A percentile compares a stretch with the other conserved stretches of the same genome.
phyloP scores from a whole-genome alignment of 2,888 invertebrate genomes.

The Meganola albula region DNA sequence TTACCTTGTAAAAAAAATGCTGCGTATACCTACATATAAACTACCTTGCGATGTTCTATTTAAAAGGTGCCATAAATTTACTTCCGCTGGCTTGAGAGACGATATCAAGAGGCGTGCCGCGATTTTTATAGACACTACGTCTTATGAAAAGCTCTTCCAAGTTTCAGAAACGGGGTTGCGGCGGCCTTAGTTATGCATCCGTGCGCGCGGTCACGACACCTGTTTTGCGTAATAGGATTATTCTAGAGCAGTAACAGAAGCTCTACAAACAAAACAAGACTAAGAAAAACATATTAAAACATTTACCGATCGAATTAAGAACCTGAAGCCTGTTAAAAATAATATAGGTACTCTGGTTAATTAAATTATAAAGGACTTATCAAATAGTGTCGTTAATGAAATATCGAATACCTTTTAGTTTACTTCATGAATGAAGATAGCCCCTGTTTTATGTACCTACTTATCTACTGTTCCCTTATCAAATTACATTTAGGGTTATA shows the following conservation, averaged over 20 bases:
- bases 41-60: slow-evolving; percentile 21
- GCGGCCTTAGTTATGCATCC: slow-evolving; percentile 17
- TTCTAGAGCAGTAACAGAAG: slow-evolving; percentile 10
- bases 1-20: too few relatives aligned
- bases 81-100: slow-evolving; percentile 9
- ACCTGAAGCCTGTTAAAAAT: too few relatives aligned
- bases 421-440: too few relatives aligned
- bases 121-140: slow-evolving; percentile 18
- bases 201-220: slow-evolving; percentile 14
- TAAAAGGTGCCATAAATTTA: slow-evolving; percentile 27
- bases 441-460: too few relatives aligned
- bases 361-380: too few relatives aligned
- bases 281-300: too few relatives aligned
- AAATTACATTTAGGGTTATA: too few relatives aligned
- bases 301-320: too few relatives aligned
- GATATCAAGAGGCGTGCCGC: slow-evolving; percentile 16
- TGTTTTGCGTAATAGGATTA: slow-evolving; percentile 23
- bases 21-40: slow-evolving; percentile 4
- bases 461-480: too few relatives aligned
- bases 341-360: too few relatives aligned
- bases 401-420: too few relatives aligned
- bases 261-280: background rate
- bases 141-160: slow-evolving; percentile 12
- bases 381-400: too few relatives aligned
- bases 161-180: slow-evolving; percentile 1